Base-by-base conservation (phyloP, 2,797 vertebrate species). In the Cyprinodon diabolis region DNA sequence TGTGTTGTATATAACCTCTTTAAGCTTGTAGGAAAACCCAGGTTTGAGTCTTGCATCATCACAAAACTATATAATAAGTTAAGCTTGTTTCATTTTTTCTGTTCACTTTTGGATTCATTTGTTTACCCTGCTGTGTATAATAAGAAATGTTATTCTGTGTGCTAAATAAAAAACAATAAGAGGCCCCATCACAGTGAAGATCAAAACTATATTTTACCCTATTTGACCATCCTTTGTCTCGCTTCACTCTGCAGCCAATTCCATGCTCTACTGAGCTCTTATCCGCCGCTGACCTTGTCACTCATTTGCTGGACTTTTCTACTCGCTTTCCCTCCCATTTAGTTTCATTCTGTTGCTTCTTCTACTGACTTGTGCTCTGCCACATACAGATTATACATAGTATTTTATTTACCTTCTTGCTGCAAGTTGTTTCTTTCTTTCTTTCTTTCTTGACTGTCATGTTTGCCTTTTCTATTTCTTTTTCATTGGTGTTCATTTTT, bases 271-370 rank as follows among this genome's bases (percentile, higher is more conserved):
- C 81, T 48, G 47, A 74, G 78, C 73, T 78, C 57, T 67, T 65
- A 78, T 80, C 71, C 3, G 1, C 62, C 30, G 1, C 43, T 30
- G 40, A 84, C 82, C 71, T 84, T 81, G 82, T 82, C 84, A 66
- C 72, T 87, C 77, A 75, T 87, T 87, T 80, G 75, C 82, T 60
- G 69, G 74, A 67, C 81, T 82, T 87, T 76, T 82, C 79, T 80
- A 65, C 60, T 76, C 72, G 75, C 84, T 87, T 86, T 83, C 75
- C 68, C 63, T 62, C 57, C 81, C 80, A 76, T 87, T 89, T 87
- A 76, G 56, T 86, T 83, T 84, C 49, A 75, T 81, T 86, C 75
- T 80, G 25, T 69, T 77, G 72, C 81, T 86, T 88, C 80, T 82
- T 81, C 84, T 81, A 77, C 84, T 81, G 76, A 73, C 71, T 85